phyloP scores from a whole-genome alignment of 1,140 invertebrate genomes.

The Diplogasteroides magnus region DNA sequence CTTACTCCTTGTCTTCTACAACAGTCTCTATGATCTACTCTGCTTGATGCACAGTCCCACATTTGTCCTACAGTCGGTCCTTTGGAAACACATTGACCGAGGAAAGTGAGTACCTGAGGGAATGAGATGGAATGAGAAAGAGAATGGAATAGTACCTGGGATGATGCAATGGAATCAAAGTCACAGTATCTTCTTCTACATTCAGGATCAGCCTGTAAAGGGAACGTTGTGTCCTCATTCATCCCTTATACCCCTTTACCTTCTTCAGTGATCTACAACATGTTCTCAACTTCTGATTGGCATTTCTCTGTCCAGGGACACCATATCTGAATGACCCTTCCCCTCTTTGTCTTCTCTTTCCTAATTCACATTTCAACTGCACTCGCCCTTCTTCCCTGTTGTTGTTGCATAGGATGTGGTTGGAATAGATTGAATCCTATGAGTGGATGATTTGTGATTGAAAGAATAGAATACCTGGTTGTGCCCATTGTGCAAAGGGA shows the following conservation, averaged over 20 bases:
- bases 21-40: slow-evolving; percentile 29
- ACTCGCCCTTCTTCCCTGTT: background rate
- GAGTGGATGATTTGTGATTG: background rate
- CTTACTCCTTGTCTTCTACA: slow-evolving; percentile 25
- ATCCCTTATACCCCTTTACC: too few species aligned
- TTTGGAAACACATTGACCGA: slow-evolving; percentile 35
- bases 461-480: background rate
- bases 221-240: too few species aligned
- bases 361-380: background rate
- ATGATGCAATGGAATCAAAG: slow-evolving; percentile 45
- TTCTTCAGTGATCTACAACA: slow-evolving; percentile 46
- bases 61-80: slow-evolving; percentile 35
- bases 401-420: background rate
- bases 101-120: slow-evolving; percentile 42
- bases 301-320: slow-evolving; percentile 25
- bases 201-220: slow-evolving; percentile 47
- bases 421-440: background rate
- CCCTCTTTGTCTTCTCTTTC: too few species aligned
- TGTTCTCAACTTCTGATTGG: slow-evolving; percentile 46
- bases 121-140: background rate
- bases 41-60: slow-evolving; percentile 37
- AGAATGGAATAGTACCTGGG: slow-evolving; percentile 28
- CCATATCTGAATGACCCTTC: slow-evolving; percentile 26
- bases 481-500: background rate
- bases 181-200: slow-evolving; percentile 52